Conservation (phyloP, 2,797 vertebrate genomes). For the Morelia viridis region DNA sequence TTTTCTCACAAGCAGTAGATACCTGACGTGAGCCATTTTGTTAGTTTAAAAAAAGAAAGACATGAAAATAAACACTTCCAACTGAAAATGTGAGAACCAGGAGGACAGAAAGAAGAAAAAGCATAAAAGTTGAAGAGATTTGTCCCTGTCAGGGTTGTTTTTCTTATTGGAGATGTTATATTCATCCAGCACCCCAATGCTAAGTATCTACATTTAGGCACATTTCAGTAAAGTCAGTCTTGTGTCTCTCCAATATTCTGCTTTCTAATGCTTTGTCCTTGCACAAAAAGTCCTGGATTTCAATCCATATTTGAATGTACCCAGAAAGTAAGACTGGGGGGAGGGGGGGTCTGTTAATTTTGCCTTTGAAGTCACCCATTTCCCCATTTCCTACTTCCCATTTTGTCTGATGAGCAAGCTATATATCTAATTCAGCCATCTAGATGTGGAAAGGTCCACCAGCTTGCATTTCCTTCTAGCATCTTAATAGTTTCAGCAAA, state of each 20-base stretch:
- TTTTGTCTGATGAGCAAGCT: not conserved
- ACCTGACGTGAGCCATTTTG: not conserved
- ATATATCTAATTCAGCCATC: not conserved
- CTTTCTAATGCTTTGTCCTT: not conserved
- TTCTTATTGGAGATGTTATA: not conserved
- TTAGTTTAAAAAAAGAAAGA: not conserved
- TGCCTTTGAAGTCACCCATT: not conserved
- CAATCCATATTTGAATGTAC: not conserved
- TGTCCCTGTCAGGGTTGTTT: not conserved
- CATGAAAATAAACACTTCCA: not conserved
- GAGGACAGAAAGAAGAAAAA: not conserved
- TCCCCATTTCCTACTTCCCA: not conserved
- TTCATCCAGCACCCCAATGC: not conserved
- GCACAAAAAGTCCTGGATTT: not conserved
- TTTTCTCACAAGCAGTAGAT: not conserved
- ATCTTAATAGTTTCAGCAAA: not conserved
- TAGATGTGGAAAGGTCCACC: slow-evolving; percentile 19
- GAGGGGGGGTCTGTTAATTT: not conserved
- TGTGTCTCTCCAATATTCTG: not conserved
- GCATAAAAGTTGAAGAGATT: not conserved
- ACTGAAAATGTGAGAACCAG: not conserved
- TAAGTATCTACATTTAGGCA: not conserved
- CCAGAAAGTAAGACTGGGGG: not conserved
- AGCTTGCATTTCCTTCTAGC: slow-evolving; percentile 37
- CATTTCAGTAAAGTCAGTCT: not conserved